Conservation (phyloP, 2,797 vertebrate genomes). For the Hyperoplus lanceolatus region DNA sequence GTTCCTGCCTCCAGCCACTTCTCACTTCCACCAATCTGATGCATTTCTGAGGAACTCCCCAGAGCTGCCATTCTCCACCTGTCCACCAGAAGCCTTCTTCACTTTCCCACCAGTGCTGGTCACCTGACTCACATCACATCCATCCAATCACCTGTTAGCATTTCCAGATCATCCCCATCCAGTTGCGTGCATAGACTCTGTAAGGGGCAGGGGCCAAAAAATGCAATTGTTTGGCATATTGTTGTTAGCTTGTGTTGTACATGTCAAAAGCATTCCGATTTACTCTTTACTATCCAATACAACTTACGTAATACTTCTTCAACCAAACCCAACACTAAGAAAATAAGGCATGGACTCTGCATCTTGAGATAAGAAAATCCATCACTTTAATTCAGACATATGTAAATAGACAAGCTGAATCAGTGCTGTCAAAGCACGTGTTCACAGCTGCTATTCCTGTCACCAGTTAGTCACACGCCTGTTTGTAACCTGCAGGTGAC, state of each 20-base stretch:
- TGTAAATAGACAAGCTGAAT: not conserved
- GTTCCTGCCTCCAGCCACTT: not conserved
- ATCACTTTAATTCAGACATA: not conserved
- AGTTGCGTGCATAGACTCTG: too few species aligned
- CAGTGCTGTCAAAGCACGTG: not conserved
- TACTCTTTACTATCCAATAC: too few species aligned
- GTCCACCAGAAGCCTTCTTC: not conserved
- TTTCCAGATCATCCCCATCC: not conserved
- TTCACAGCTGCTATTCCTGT: conserved; percentile 15
- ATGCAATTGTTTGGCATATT: too few species aligned
- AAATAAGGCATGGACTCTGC: not conserved
- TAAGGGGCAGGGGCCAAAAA: too few species aligned
- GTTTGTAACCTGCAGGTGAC: conserved; percentile 23
- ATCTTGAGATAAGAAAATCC: not conserved
- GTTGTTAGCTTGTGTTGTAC: too few species aligned
- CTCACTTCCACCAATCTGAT: not conserved
- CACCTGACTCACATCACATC: not conserved
- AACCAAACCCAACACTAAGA: not conserved
- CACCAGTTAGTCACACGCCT: conserved; percentile 22
- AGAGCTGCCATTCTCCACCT: not conserved
- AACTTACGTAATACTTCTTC: too few species aligned
- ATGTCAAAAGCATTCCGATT: too few species aligned
- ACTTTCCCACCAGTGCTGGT: not conserved
- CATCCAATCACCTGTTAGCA: not conserved
- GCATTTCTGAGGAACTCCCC: not conserved